Conservation (phyloP, 2,797 vertebrate species). For the Lindbergichthys nudifrons region DNA sequence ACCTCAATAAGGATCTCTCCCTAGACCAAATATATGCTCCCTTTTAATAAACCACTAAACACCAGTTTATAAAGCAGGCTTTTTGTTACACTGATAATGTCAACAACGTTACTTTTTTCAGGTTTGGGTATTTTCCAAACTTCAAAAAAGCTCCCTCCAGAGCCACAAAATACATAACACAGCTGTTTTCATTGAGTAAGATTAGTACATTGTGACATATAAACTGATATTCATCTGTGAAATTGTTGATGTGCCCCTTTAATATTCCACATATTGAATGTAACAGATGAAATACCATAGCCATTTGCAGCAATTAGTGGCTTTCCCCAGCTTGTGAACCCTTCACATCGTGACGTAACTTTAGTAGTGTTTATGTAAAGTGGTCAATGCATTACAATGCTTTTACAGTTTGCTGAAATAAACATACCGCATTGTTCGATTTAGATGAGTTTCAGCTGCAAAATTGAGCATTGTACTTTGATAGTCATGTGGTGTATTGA, state of each 20-base stretch:
- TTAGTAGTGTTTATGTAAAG: slow-evolving; percentile 41
- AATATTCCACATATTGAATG: neutral
- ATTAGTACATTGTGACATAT: neutral
- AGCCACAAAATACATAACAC: neutral
- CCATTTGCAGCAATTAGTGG: neutral
- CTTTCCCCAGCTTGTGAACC: neutral
- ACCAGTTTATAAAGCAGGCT: neutral
- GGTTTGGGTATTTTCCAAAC: too few species aligned
- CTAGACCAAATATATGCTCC: neutral
- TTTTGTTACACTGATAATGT: neutral
- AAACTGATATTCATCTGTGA: neutral
- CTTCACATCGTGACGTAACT: slow-evolving; percentile 19
- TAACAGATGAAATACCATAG: neutral
- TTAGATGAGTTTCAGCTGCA: slow-evolving; percentile 30
- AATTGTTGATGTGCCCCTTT: neutral
- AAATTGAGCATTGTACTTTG: slow-evolving; percentile 23
- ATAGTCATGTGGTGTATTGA: slow-evolving; percentile 25
- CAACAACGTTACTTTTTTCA: too few species aligned
- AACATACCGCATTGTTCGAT: neutral
- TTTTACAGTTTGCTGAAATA: slow-evolving; percentile 16
- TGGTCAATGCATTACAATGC: slow-evolving; percentile 23
- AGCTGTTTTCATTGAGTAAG: neutral
- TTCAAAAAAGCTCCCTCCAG: neutral
- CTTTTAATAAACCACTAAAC: neutral
- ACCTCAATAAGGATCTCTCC: neutral